Evolutionary conservation across 2,888 invertebrate genomes (phyloP).

Genomic region (Amblyjoppa proteus): DNA sequence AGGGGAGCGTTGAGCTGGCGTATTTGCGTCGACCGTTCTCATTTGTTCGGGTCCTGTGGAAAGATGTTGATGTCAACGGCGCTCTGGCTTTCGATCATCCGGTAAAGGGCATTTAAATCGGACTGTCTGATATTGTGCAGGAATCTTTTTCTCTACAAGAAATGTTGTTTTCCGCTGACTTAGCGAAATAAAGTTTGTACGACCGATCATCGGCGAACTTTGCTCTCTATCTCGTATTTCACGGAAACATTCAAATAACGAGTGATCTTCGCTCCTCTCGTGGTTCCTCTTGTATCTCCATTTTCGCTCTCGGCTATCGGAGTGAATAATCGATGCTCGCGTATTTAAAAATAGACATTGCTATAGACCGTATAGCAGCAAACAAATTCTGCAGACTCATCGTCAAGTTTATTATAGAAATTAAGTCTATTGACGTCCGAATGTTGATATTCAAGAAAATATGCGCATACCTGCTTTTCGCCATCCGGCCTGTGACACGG

Average conservation of each 20-base stretch:
- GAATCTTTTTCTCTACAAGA: not conserved
- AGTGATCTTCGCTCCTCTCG: slow-evolving; percentile 23
- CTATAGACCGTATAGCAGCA: not conserved
- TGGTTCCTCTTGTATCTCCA: not conserved
- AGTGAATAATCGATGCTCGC: slow-evolving; percentile 13
- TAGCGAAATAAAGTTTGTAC: slow-evolving; percentile 29
- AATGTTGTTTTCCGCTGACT: not conserved
- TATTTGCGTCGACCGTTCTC: slow-evolving; percentile 20
- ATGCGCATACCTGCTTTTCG: too few species aligned
- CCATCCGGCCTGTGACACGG: too few species aligned
- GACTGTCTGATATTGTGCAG: not conserved
- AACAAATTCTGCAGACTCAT: slow-evolving; percentile 22
- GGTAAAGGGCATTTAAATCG: not conserved
- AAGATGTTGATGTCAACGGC: not conserved
- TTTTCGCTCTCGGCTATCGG: not conserved
- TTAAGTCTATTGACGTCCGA: too few species aligned
- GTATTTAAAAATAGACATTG: slow-evolving; percentile 37
- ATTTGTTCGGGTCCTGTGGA: not conserved
- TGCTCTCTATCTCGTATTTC: slow-evolving; percentile 35
- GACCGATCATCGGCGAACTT: slow-evolving; percentile 48
- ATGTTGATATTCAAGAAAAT: too few species aligned
- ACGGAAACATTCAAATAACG: slow-evolving; percentile 36
- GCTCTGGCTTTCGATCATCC: not conserved
- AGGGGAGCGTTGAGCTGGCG: slow-evolving; percentile 32
- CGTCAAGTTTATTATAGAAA: too few species aligned